Percentiles rank a stretch among this genome's conserved stretches.
Evolutionary conservation across 2,888 invertebrate genomes (phyloP).

Genomic region (Exocentrus adspersus): DNA sequence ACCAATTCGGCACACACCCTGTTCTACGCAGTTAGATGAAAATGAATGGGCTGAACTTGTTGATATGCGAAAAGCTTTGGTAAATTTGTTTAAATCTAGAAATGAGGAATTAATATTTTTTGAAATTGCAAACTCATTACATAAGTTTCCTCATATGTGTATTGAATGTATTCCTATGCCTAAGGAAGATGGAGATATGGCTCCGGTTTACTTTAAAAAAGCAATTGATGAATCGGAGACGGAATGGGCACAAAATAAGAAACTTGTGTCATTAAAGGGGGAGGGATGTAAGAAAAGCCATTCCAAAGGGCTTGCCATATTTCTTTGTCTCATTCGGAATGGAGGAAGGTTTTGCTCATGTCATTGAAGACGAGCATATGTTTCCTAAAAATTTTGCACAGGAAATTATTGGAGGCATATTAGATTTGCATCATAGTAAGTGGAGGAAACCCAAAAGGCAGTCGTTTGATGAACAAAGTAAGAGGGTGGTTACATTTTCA

Average conservation of each 20-base stretch:
- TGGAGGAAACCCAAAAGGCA: conserved; percentile 88
- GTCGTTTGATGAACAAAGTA: conserved; percentile 77
- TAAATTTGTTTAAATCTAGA: conserved; percentile 77
- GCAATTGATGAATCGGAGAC: conserved; percentile 94
- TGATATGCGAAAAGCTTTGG: conserved; percentile 80
- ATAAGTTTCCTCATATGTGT: conserved; percentile 80
- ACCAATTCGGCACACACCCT: conserved; percentile 82
- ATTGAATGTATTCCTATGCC: conserved; percentile 91
- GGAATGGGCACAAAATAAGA: conserved; percentile 96
- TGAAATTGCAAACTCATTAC: conserved; percentile 83
- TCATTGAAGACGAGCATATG: conserved; percentile 90
- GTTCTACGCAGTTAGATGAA: conserved; percentile 89
- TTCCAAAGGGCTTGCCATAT: conserved; percentile 95
- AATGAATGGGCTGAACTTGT: conserved; percentile 92
- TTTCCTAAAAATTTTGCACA: conserved; percentile 93
- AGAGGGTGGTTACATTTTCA: conserved; percentile 79
- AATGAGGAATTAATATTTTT: conserved; percentile 88
- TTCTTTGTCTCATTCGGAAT: conserved; percentile 94
- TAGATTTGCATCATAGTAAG: conserved; percentile 83
- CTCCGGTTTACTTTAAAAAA: conserved; percentile 98
- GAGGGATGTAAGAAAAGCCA: conserved; percentile 79
- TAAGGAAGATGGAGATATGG: conserved; percentile 84
- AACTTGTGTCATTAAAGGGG: conserved; percentile 77
- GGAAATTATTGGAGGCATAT: conserved; percentile 95
- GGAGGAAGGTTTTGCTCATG: conserved; percentile 93